These are phyloP conservation scores for Agrotis exclamationis DNA, from an alignment of 2,888 invertebrate genomes.

Conservation along the genomic window DNA sequence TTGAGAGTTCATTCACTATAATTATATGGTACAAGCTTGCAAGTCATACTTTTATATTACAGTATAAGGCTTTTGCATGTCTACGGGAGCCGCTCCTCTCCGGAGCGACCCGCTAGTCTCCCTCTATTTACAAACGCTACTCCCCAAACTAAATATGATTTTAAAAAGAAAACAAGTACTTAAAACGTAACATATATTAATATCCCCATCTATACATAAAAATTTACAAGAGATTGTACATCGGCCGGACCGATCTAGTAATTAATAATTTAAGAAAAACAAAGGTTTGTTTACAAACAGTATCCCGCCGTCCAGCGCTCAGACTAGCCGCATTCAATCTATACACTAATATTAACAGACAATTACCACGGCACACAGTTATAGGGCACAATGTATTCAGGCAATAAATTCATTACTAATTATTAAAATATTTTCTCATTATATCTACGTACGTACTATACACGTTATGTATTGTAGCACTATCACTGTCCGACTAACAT, in stretches of 20 bases:
- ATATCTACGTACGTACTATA: constrained; percentile 80
- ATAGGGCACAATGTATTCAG: constrained; percentile 87
- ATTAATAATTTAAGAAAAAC: constrained; percentile 83
- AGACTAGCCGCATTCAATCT: constrained; percentile 69
- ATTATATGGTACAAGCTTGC: constrained; percentile 88
- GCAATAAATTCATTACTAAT: constrained; percentile 77
- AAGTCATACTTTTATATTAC: constrained; percentile 82
- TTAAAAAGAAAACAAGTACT: constrained; percentile 81
- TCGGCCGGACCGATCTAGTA: constrained; percentile 79
- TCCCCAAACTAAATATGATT: constrained; percentile 72
- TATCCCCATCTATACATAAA: constrained; percentile 90
- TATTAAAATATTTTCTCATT: constrained; percentile 73
- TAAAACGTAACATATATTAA: constrained; percentile 87
- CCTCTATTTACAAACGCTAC: constrained; percentile 80
- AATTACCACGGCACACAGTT: constrained; percentile 83
- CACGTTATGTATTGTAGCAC: constrained; percentile 79
- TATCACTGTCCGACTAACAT: constrained; percentile 82
- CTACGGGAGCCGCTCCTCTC: constrained; percentile 76
- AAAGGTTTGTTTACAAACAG: constrained; percentile 66
- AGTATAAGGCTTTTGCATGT: constrained; percentile 87
- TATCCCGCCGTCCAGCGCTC: constrained; percentile 66
- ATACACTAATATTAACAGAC: constrained; percentile 69
- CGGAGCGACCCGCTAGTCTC: constrained; percentile 70
- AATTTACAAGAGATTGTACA: constrained; percentile 89
- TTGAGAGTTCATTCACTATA: constrained; percentile 84